Conservation (phyloP, 2,797 vertebrate species). For the Pristis pectinata region DNA sequence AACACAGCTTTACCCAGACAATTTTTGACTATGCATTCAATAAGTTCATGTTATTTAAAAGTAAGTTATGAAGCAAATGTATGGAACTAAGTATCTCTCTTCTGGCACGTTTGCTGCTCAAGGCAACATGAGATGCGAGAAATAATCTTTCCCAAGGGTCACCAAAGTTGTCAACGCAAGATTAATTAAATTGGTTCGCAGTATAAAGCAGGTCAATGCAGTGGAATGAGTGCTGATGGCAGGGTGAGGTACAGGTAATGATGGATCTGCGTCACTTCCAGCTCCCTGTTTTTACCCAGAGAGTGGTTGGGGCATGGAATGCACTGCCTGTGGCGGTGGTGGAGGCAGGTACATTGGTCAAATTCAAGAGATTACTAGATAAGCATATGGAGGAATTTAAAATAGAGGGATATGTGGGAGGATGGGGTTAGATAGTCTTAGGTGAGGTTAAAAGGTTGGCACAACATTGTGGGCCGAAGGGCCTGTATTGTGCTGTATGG, state of each 20-base stretch:
- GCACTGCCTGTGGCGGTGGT: no score
- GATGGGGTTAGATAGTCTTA: no score
- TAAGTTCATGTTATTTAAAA: background rate
- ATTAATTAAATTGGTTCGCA: constrained; percentile 7
- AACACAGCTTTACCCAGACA: background rate
- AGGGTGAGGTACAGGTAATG: background rate
- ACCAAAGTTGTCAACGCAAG: background rate
- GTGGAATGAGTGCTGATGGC: background rate
- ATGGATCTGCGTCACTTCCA: background rate
- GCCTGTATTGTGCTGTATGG: no score
- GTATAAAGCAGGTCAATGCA: background rate
- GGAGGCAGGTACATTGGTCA: no score
- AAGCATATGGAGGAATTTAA: no score
- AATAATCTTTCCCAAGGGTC: background rate
- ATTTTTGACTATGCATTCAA: background rate
- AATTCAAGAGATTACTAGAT: no score
- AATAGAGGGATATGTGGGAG: no score
- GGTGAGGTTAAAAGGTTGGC: no score
- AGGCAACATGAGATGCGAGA: background rate
- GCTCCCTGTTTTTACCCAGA: no score
- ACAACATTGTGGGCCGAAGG: no score
- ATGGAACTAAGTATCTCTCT: background rate
- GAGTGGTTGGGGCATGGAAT: no score
- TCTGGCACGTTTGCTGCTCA: background rate
- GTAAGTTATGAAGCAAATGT: background rate